Evolutionary conservation across 2,113 vertebrate genomes (phyloP).

Genomic region (Ictidomys tridecemlineatus): DNA sequence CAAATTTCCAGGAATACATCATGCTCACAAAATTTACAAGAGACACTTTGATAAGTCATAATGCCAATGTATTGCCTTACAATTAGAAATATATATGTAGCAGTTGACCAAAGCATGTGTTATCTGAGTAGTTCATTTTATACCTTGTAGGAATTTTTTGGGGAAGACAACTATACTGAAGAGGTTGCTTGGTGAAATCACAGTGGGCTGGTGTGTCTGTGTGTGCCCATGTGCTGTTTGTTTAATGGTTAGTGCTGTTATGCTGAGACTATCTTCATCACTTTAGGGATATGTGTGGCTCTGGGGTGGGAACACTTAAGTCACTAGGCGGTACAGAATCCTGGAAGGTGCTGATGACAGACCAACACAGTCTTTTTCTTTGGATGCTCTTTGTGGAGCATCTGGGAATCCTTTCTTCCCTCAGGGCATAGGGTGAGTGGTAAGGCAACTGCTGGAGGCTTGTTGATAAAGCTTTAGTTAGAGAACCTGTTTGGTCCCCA

Average conservation of each 20-base stretch:
- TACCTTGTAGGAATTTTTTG: neutral
- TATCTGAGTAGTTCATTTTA: neutral
- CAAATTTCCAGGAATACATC: neutral
- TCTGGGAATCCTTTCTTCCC: neutral
- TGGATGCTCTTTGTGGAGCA: neutral
- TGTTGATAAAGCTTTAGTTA: neutral
- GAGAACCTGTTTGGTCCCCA: neutral
- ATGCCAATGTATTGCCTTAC: neutral
- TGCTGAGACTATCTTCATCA: neutral
- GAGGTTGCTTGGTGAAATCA: neutral
- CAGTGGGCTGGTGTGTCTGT: neutral
- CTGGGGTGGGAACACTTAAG: neutral
- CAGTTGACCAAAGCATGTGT: neutral
- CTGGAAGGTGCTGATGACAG: neutral
- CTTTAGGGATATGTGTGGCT: neutral
- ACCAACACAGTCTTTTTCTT: neutral
- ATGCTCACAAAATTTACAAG: neutral
- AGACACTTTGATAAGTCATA: neutral
- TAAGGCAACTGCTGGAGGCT: neutral
- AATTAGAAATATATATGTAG: neutral
- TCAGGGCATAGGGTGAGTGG: neutral
- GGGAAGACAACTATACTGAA: neutral
- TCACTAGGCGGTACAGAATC: neutral
- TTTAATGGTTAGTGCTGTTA: neutral
- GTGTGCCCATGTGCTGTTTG: fast-evolving